Evolutionary conservation across 2,888 invertebrate genomes (phyloP), one percentile per base, ranked within the genome.

Genomic region (Harpagoxenus sublaevis): DNA sequence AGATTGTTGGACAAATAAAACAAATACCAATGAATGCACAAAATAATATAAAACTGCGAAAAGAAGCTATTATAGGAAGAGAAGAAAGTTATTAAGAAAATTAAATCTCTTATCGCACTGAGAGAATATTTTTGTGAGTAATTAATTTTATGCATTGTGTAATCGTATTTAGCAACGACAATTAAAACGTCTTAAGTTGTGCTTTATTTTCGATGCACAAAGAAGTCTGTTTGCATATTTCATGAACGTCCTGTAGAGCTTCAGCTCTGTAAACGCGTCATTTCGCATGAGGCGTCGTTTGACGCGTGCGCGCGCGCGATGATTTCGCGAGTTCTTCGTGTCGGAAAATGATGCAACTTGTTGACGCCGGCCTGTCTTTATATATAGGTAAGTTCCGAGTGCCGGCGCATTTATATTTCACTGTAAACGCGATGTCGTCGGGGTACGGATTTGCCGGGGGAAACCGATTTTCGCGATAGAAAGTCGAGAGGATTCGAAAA

Each of bases 271-370:
- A 83, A 77, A 31, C 70, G 57, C 70, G 18, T 78, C n/a, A 68
- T 45, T 78, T 31, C 68, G n/a, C 28, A 28, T 23, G 23, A 77
- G 63, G 18, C 77, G 42, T 53, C 63, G 57, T 51, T 82, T 28
- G 51, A 60, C 53, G 68, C 35, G 57, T 42, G 39, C 51, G 63
- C 28, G 53, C 35, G 53, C 35, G 45, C 60, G 71, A 74, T 39
- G 82, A 82, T 63, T 68, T 68, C 79, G 55, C 70, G 42, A 63
- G 79, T 62, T 82, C 48, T 53, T 57, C 74, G 62, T 60, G 78
- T 70, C 51, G 82, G 78, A 79, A 84, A 88, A 86, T 88, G 86
- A 86, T 82, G 87, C 87, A 88, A 88, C 85, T 87, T 88, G 88
- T 88, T 88, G 88, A 88, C 88, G 48, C 57, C 84, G 70, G 65